These are phyloP conservation scores for Nesidiocoris tenuis DNA, from an alignment of 2,888 invertebrate genomes.

Conservation along the genomic window DNA sequence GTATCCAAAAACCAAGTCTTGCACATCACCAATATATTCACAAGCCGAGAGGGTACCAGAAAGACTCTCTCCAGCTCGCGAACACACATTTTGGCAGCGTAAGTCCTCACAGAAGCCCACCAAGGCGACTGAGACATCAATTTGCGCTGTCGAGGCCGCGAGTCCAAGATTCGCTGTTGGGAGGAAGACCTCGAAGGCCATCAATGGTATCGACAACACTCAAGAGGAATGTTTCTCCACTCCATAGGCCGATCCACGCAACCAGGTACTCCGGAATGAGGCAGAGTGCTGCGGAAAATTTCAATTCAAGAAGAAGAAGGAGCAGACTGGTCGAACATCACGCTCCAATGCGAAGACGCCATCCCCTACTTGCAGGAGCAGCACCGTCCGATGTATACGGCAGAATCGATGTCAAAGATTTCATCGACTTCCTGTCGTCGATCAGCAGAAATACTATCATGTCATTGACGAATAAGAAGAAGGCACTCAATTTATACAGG, in stretches of 20 bases:
- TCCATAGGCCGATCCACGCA: neutral
- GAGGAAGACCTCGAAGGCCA: neutral
- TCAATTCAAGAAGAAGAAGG: too few species aligned
- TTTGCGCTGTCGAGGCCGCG: neutral
- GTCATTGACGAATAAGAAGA: constrained; percentile 24
- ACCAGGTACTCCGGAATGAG: neutral
- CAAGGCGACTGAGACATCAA: neutral
- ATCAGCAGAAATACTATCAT: constrained; percentile 23
- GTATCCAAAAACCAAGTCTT: too few species aligned
- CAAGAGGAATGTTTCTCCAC: neutral
- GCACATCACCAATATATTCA: too few species aligned
- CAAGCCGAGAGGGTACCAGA: too few species aligned
- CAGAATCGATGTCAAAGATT: constrained; percentile 8
- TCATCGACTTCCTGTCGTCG: constrained; percentile 19
- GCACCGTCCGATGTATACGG: neutral
- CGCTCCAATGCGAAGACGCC: too few species aligned
- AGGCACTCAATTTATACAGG: constrained; percentile 22
- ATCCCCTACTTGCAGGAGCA: too few species aligned
- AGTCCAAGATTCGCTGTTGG: neutral
- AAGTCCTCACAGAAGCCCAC: too few species aligned
- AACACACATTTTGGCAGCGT: too few species aligned
- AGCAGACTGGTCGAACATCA: too few species aligned
- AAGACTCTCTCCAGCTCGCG: neutral
- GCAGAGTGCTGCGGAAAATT: neutral
- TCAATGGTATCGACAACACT: neutral